Evolutionary conservation across 2,797 vertebrate genomes (phyloP).

Genomic region (Semotilus atromaculatus): DNA sequence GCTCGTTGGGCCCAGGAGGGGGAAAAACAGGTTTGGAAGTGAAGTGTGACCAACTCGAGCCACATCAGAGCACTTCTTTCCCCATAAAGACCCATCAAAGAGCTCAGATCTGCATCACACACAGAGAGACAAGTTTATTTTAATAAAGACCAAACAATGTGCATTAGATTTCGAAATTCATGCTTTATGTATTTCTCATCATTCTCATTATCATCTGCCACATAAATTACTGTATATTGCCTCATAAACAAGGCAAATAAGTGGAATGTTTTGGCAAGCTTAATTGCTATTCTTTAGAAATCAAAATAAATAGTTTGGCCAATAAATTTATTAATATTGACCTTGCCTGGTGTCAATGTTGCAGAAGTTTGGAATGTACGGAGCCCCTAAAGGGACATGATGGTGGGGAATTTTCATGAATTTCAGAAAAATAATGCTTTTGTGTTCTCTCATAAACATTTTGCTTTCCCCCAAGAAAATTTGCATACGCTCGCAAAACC

Average conservation of each 20-base stretch:
- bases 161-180: not conserved
- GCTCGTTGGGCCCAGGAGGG: slow-evolving; percentile 43
- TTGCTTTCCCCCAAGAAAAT: too few species aligned
- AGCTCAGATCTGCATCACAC: not conserved
- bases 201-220: not conserved
- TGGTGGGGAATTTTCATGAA: too few species aligned
- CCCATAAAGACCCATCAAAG: slow-evolving; percentile 29
- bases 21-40: slow-evolving; percentile 47
- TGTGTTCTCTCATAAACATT: too few species aligned
- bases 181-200: not conserved
- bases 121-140: not conserved
- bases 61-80: slow-evolving; percentile 40
- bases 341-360: not conserved
- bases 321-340: not conserved
- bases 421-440: too few species aligned
- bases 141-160: not conserved
- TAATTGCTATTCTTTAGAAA: not conserved
- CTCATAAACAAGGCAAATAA: not conserved
- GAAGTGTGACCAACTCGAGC: slow-evolving; percentile 59
- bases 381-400: not conserved
- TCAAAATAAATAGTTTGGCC: not conserved
- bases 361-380: not conserved
- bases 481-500: too few species aligned
- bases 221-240: not conserved
- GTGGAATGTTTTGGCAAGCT: not conserved